phyloP scores from a whole-genome alignment of 2,888 invertebrate species.

The Villa cingulata region DNA sequence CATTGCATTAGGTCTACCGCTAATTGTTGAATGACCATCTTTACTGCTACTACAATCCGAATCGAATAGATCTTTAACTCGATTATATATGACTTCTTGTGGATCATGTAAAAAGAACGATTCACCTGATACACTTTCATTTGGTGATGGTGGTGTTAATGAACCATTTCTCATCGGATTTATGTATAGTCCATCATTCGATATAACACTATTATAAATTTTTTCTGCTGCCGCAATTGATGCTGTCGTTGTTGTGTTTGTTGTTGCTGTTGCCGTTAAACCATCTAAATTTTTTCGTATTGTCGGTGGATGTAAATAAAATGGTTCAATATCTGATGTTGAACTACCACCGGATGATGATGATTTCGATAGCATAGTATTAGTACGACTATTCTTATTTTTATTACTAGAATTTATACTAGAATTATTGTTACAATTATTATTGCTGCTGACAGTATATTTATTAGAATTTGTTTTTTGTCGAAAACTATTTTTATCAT shows the following conservation, averaged over 20 bases:
- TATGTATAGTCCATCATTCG: slow-evolving; percentile 63
- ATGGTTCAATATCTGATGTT: slow-evolving; percentile 46
- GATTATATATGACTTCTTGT: slow-evolving; percentile 65
- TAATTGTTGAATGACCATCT: slow-evolving; percentile 17
- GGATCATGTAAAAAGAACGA: slow-evolving; percentile 78
- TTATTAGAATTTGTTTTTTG: slow-evolving; percentile 18
- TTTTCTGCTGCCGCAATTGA: slow-evolving; percentile 31
- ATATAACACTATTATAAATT: slow-evolving; percentile 27
- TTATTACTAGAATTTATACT: slow-evolving; percentile 22
- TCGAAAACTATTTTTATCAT: slow-evolving; percentile 28
- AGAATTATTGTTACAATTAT: slow-evolving; percentile 11
- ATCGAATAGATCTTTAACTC: slow-evolving; percentile 71
- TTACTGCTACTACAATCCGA: slow-evolving; percentile 34
- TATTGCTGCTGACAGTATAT: slow-evolving; percentile 21
- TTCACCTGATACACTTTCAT: slow-evolving; percentile 45
- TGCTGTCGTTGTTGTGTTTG: slow-evolving; percentile 13
- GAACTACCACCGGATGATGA: slow-evolving; percentile 32
- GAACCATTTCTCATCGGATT: slow-evolving; percentile 56
- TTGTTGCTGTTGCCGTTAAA: slow-evolving; percentile 7
- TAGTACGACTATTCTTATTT: slow-evolving; percentile 27
- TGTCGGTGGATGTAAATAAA: slow-evolving; percentile 62
- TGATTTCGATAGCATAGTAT: slow-evolving; percentile 35
- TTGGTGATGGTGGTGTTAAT: slow-evolving; percentile 42
- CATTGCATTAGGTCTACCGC: slow-evolving; percentile 33
- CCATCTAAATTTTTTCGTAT: slow-evolving; percentile 30